Evolutionary conservation across 2,797 vertebrate genomes (phyloP).

Genomic region (Danio albolineatus): DNA sequence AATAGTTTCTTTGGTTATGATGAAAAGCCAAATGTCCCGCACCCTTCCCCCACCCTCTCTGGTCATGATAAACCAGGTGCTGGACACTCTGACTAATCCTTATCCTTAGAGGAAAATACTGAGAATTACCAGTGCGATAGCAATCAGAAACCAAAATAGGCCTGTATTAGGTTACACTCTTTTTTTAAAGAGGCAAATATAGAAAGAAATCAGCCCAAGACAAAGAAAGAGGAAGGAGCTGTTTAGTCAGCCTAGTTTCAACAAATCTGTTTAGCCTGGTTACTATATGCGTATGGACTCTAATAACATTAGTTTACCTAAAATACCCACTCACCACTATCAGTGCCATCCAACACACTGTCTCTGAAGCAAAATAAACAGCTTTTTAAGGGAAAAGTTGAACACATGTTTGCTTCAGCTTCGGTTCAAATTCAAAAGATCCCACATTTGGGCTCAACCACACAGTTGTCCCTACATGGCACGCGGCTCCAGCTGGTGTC

Average conservation of each 20-base stretch:
- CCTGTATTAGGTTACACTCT: not conserved
- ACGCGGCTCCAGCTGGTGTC: slow-evolving; percentile 35
- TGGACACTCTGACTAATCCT: slow-evolving; percentile 54
- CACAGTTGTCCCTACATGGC: slow-evolving; percentile 39
- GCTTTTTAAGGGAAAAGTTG: not conserved
- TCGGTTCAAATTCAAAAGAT: slow-evolving; percentile 8
- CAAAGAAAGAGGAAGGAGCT: slow-evolving; percentile 40
- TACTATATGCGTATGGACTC: slow-evolving; percentile 10
- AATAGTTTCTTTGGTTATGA: slow-evolving; percentile 50
- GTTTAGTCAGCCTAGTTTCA: slow-evolving; percentile 43
- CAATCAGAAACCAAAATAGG: slow-evolving; percentile 72
- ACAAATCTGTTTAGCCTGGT: slow-evolving; percentile 46
- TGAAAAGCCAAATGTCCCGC: slow-evolving; percentile 42
- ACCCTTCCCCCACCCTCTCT: slow-evolving; percentile 55
- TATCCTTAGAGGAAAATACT: slow-evolving; percentile 59
- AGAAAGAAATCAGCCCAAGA: slow-evolving; percentile 29
- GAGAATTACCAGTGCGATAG: slow-evolving; percentile 62
- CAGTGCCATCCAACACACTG: not conserved
- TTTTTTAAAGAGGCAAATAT: not conserved
- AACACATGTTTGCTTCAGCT: slow-evolving; percentile 10
- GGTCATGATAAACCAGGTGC: slow-evolving; percentile 51
- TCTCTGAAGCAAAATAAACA: slow-evolving; percentile 6
- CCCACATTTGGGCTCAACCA: slow-evolving; percentile 40
- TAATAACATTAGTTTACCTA: slow-evolving; percentile 3
- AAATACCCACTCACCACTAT: not conserved